These are phyloP conservation scores for Trachemys scripta DNA, from an alignment of 2,113 vertebrate genomes.

Conservation along the genomic window DNA sequence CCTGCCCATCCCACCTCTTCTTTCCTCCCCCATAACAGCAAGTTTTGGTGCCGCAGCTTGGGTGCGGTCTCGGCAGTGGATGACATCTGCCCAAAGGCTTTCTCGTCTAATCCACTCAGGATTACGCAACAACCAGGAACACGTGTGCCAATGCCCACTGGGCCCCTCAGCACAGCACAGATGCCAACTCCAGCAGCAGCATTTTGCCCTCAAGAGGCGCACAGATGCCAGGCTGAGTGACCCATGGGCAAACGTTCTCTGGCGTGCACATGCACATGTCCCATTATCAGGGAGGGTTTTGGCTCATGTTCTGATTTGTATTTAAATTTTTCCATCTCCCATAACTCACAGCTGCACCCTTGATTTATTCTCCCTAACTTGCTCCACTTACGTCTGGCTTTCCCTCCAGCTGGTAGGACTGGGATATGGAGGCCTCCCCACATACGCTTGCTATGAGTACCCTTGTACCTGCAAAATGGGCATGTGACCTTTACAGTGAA, in stretches of 20 bases:
- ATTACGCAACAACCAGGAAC: background rate
- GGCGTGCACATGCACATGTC: background rate
- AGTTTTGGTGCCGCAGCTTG: background rate
- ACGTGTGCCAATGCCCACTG: background rate
- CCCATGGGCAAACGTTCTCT: accelerated
- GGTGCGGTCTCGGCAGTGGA: background rate
- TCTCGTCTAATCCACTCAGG: background rate
- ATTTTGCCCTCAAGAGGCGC: background rate
- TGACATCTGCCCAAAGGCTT: constrained; percentile 24
- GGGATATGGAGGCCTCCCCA: background rate
- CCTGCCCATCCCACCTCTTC: background rate
- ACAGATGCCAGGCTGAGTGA: background rate
- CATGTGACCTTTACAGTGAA: background rate
- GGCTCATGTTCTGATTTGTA: background rate
- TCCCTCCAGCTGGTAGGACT: background rate
- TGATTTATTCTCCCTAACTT: background rate
- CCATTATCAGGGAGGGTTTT: background rate
- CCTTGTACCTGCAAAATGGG: background rate
- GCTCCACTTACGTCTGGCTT: background rate
- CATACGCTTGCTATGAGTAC: background rate
- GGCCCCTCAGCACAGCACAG: background rate
- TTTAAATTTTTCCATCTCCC: background rate
- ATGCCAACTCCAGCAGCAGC: background rate
- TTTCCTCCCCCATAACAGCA: background rate
- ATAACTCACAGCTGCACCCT: background rate